Evolutionary conservation across 2,797 vertebrate species (phyloP), one percentile per base, ranked within the genome.

Genomic region (Liasis olivaceus): DNA sequence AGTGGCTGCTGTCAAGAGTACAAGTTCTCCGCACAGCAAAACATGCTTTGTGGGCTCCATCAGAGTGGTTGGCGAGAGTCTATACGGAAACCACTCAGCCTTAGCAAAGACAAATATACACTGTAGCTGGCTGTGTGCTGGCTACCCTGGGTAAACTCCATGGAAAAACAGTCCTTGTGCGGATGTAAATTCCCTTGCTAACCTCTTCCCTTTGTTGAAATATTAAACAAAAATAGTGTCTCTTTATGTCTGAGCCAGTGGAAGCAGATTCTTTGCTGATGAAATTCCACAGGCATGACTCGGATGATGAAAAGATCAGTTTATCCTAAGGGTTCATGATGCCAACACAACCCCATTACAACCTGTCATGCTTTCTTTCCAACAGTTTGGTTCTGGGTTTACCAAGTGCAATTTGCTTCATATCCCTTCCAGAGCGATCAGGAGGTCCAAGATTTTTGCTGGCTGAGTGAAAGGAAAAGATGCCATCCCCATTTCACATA

Each of bases 181-280:
- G 94, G 95, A 96, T 94, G 85, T 0, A 0, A 96, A 96, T 97
- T 96, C 95, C 96, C 95, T 95, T 0, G 2, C 95, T 97, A 97
- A 97, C 96, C 96, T 97, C 95, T 97, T 97, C 96, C 95, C 95
- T 96, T 96, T 96, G 95, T 95, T 97, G 96, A 97, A 97, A 97
- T 97, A 96, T 96, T 96, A 97, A 97, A 96, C 96, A 97, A 97
- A 97, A 97, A 97, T 96, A 97, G 94, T 94, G 88, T 95, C 95
- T 95, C 95, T 96, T 97, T 97, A 96, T 96, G 95, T 96, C 91
- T 93, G 94, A 97, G 96, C 96, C 96, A 97, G 94, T 90, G 60
- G 0, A 95, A 95, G 95, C 95, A 96, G 95, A 96, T 96, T 94
- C 93, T 94, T 96, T 95, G 95, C 95, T 96, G 95, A 95, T 95